Evolutionary conservation across 2,888 invertebrate genomes (phyloP), one percentile per base, ranked within the genome.

Genomic region (Athripsodes cinereus): DNA sequence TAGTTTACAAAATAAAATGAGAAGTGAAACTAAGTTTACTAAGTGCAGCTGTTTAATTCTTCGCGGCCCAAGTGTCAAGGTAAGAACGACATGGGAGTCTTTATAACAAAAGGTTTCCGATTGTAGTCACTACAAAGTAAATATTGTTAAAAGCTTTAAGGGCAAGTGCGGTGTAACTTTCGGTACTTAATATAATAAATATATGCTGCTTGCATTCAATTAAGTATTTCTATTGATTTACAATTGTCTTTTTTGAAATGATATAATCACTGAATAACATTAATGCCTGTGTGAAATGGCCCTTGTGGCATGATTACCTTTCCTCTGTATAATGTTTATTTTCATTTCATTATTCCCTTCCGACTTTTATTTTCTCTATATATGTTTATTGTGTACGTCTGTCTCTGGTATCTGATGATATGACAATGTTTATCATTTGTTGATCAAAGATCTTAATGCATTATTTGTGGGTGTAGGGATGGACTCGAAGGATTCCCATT

Each of bases 401-500:
- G 13, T 34, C 13, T 18, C 6, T 13, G 18, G 44, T 6, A 40
- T 40, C 5, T 40, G 13, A 40, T n/a, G n/a, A 40, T 13, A 40
- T 40, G 2, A 13, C 16, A 16, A 40, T 40, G 5, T 40, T 40
- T 47, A 18, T 20, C 6, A 10, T 20, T 47, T 47, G 22, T 55
- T 55, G 48, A n/a, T n/a, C n/a, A n/a, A n/a, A n/a, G n/a, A n/a
- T n/a, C n/a, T n/a, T n/a, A n/a, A n/a, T n/a, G n/a, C n/a, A n/a
- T n/a, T n/a, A n/a, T n/a, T n/a, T 55, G 49, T 58, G 47, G 47
- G 21, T 47, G 19, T 20, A 47, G 78, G 70, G 66, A 82, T 83
- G 82, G 83, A 83, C 70, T 82, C 82, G 19, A 82, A 82, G 71
- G 82, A 82, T 70, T 83, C 82, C 64, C 74, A 76, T 66, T 81